phyloP scores from a whole-genome alignment of 2,113 vertebrate genomes.

The Chauna torquata region DNA sequence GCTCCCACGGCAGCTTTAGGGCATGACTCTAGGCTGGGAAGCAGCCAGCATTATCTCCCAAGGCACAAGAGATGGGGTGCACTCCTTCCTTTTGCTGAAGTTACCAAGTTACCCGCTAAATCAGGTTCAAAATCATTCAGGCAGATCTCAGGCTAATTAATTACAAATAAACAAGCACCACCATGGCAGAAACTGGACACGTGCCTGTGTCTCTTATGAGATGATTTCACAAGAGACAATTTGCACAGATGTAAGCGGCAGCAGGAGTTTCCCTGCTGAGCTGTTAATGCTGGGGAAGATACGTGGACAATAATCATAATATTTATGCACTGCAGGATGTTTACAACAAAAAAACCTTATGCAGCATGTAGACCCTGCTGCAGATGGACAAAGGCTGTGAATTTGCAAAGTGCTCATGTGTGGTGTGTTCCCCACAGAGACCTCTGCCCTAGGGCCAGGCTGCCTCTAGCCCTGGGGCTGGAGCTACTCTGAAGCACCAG shows the following conservation, averaged over 20 bases:
- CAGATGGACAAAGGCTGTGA: neutral
- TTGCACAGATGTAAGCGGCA: neutral
- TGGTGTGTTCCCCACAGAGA: accelerated
- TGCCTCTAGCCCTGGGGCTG: neutral
- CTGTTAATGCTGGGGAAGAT: neutral
- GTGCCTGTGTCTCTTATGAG: neutral
- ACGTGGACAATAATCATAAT: neutral
- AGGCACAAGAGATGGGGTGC: neutral
- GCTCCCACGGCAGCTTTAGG: neutral
- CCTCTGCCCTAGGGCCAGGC: neutral
- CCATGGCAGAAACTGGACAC: neutral
- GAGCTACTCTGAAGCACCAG: neutral
- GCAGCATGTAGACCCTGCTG: neutral
- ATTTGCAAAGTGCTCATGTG: neutral
- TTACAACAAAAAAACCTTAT: neutral
- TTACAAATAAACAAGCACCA: conserved; percentile 31
- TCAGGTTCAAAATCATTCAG: neutral
- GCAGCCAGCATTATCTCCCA: accelerated
- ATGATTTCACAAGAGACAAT: neutral
- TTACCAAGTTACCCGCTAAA: conserved; percentile 3
- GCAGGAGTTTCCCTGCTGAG: neutral
- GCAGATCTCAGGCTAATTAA: conserved; percentile 13
- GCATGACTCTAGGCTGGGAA: neutral
- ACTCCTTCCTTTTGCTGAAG: neutral
- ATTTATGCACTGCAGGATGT: neutral